Conservation (phyloP, 2,113 vertebrate genomes). For the Salvator merianae region DNA sequence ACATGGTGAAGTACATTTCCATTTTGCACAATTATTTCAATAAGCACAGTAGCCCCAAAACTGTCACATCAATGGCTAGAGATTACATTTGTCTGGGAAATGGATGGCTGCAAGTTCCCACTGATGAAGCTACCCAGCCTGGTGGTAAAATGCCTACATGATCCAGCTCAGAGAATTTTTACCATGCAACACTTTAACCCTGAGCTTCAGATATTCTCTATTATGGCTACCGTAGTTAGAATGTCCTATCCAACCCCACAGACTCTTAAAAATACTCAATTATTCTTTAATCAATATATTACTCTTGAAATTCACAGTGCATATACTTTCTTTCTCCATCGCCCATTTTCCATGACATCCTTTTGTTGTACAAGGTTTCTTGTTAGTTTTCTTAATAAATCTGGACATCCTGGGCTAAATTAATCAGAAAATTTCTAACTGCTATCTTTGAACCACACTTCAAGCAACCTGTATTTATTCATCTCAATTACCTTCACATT, state of each 20-base stretch:
- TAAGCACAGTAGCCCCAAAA: background rate
- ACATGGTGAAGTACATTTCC: too few species aligned
- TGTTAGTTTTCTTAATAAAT: constrained; percentile 55
- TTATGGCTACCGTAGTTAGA: too few species aligned
- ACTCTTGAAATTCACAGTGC: constrained; percentile 20
- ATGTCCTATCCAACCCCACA: too few species aligned
- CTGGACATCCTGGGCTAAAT: constrained; percentile 54
- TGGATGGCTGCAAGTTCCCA: too few species aligned
- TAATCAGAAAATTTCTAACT: constrained; percentile 63
- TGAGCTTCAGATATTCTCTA: too few species aligned
- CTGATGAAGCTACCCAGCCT: too few species aligned
- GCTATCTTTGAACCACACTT: constrained; percentile 56
- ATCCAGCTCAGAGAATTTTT: too few species aligned
- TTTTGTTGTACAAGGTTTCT: constrained; percentile 40
- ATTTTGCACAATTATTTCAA: background rate
- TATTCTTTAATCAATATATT: constrained; percentile 43
- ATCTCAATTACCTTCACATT: constrained; percentile 40
- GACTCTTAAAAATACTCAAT: background rate
- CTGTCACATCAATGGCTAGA: background rate
- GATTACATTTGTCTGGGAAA: constrained; percentile 20
- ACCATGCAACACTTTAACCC: too few species aligned
- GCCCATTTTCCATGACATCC: background rate
- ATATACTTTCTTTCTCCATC: background rate
- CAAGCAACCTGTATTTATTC: constrained; percentile 37
- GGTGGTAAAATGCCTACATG: too few species aligned